phyloP scores from a whole-genome alignment of 2,888 invertebrate genomes.

The Euproctis similis region DNA sequence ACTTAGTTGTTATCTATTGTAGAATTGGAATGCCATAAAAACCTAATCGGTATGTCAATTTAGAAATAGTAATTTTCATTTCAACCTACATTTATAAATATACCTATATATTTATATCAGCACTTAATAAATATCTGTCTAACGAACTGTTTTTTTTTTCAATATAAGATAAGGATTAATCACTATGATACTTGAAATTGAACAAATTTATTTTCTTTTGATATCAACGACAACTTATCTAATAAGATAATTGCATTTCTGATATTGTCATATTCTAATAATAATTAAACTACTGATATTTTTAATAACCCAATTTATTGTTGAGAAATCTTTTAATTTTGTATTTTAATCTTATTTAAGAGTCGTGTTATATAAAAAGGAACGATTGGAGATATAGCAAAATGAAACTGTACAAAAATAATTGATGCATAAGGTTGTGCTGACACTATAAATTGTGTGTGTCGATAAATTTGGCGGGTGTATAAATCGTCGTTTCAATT shows the following conservation, averaged over 20 bases:
- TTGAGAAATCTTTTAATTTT: slow-evolving; percentile 20
- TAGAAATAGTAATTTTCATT: slow-evolving; percentile 4
- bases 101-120: slow-evolving; percentile 22
- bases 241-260: slow-evolving; percentile 34
- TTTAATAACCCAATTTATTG: slow-evolving; percentile 18
- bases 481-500: slow-evolving; percentile 74
- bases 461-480: slow-evolving; percentile 70
- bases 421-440: slow-evolving; percentile 30
- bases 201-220: slow-evolving; percentile 25
- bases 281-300: slow-evolving; percentile 22
- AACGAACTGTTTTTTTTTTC: slow-evolving; percentile 14
- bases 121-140: slow-evolving; percentile 21
- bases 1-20: not conserved
- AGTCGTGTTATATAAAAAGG: slow-evolving; percentile 14
- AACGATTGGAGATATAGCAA: slow-evolving; percentile 24
- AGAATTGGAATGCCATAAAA: not conserved
- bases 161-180: slow-evolving; percentile 19
- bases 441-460: slow-evolving; percentile 55
- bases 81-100: slow-evolving; percentile 17
- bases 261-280: too few species aligned
- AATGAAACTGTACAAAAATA: slow-evolving; percentile 36
- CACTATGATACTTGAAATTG: slow-evolving; percentile 15
- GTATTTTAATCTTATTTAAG: slow-evolving; percentile 24
- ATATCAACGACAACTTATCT: slow-evolving; percentile 20
- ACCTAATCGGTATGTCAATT: slow-evolving; percentile 17